These are phyloP conservation scores for Mystacides longicornis DNA, from an alignment of 2,888 invertebrate genomes.

Conservation along the genomic window DNA sequence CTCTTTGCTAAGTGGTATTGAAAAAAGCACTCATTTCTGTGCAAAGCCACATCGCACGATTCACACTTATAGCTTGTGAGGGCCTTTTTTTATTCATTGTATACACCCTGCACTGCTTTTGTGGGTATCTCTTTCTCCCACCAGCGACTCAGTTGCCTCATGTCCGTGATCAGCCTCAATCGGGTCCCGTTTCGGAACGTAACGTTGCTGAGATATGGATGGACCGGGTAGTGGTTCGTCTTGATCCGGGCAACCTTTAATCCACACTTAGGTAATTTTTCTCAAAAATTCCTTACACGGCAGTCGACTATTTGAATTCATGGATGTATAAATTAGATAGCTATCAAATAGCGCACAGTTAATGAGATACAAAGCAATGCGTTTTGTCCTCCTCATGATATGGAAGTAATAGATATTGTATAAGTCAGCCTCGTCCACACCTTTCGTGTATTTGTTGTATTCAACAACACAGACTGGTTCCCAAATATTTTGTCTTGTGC, in stretches of 20 bases:
- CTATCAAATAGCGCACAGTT: constrained; percentile 20
- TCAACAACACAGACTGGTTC: constrained; percentile 25
- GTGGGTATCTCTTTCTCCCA: constrained; percentile 14
- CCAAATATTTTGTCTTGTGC: constrained; percentile 16
- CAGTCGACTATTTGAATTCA: constrained; percentile 20
- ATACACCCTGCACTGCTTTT: constrained; percentile 25
- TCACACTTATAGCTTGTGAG: constrained; percentile 21
- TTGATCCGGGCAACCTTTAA: not conserved
- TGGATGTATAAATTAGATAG: constrained; percentile 14
- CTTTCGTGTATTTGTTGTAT: constrained; percentile 27
- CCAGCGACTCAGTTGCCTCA: constrained; percentile 1
- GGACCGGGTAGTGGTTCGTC: not conserved
- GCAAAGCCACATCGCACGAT: constrained; percentile 22
- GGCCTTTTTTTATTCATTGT: constrained; percentile 19
- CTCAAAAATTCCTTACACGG: constrained; percentile 6
- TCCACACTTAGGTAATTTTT: not conserved
- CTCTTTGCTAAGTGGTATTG: too few relatives aligned
- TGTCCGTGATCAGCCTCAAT: not conserved
- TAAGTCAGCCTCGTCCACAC: constrained; percentile 25
- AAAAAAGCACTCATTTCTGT: constrained; percentile 5
- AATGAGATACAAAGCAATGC: constrained; percentile 7
- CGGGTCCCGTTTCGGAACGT: not conserved
- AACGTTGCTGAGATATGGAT: constrained; percentile 2
- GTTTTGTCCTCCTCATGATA: constrained; percentile 14
- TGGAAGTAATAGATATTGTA: constrained; percentile 24